Percentiles rank a stretch among this genome's conserved stretches.
phyloP scores from a whole-genome alignment of 2,888 invertebrate genomes.

The Archips xylosteana region DNA sequence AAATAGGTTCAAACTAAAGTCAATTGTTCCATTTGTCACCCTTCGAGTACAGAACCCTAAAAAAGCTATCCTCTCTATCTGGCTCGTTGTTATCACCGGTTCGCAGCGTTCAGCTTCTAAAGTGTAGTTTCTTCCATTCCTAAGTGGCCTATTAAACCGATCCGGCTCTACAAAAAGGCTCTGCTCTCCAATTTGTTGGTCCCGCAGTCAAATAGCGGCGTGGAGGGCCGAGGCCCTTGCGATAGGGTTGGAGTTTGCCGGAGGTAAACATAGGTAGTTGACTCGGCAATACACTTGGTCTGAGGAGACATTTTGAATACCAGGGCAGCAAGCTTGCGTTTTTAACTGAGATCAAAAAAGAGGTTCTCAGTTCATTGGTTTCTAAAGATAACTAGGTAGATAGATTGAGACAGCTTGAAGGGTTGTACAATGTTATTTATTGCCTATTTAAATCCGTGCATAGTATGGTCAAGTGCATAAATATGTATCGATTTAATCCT shows the following conservation, averaged over 20 bases:
- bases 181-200: conserved; percentile 23
- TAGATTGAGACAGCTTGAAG: no score
- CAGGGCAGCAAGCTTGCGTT: not conserved
- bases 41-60: no score
- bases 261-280: conserved; percentile 10
- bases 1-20: not conserved
- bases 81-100: not conserved
- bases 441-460: no score
- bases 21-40: no score
- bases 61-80: no score
- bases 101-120: not conserved
- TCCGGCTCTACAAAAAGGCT: conserved; percentile 26
- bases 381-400: no score
- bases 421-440: no score
- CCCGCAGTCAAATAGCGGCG: conserved; percentile 16
- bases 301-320: not conserved
- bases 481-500: no score
- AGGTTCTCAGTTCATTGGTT: no score
- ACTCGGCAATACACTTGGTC: not conserved
- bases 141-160: conserved; percentile 38
- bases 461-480: no score
- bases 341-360: not conserved
- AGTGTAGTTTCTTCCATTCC: conserved; percentile 16
- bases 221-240: not conserved
- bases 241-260: conserved; percentile 11